Percentiles rank a stretch among this genome's conserved stretches.
These are phyloP conservation scores for Atractosteus spatula DNA, from an alignment of 2,113 vertebrate species.

Conservation along the genomic window DNA sequence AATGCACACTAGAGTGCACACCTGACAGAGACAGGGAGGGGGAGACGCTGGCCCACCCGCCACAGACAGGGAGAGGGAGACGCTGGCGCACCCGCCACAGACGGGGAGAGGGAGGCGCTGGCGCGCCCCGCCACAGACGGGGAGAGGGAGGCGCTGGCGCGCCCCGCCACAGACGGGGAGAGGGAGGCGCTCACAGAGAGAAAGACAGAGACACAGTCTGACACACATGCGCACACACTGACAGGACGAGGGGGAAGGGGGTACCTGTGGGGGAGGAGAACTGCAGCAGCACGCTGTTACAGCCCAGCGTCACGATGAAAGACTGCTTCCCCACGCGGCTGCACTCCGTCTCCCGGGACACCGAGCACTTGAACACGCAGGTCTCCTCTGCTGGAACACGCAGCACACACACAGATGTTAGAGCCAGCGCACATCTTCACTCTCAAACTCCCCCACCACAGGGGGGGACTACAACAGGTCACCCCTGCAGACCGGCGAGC, in stretches of 20 bases:
- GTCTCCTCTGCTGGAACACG: conserved; percentile 73
- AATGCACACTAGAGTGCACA: not conserved
- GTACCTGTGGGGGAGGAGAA: conserved; percentile 85
- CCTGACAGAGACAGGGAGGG: not conserved
- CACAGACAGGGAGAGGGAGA: not conserved
- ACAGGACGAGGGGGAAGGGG: not conserved
- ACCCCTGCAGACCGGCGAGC: no score
- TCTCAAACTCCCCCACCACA: not conserved
- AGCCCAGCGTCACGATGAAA: conserved; percentile 93
- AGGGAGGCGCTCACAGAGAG: not conserved
- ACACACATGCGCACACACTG: not conserved
- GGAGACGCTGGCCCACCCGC: not conserved
- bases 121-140: not conserved
- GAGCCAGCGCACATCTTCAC: not conserved
- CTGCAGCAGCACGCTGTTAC: conserved; percentile 90
- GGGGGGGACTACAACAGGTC: no score
- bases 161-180: not conserved
- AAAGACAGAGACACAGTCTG: not conserved
- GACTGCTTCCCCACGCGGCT: conserved; percentile 94
- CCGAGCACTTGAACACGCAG: conserved; percentile 87
- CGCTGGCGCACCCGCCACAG: not conserved
- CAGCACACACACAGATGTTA: not conserved
- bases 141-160: not conserved
- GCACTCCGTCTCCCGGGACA: conserved; percentile 87
- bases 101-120: not conserved